A percentile compares a stretch with the other conserved stretches of the same genome.
Conservation (phyloP, 2,888 invertebrate genomes). For the Theristus sp. region DNA sequence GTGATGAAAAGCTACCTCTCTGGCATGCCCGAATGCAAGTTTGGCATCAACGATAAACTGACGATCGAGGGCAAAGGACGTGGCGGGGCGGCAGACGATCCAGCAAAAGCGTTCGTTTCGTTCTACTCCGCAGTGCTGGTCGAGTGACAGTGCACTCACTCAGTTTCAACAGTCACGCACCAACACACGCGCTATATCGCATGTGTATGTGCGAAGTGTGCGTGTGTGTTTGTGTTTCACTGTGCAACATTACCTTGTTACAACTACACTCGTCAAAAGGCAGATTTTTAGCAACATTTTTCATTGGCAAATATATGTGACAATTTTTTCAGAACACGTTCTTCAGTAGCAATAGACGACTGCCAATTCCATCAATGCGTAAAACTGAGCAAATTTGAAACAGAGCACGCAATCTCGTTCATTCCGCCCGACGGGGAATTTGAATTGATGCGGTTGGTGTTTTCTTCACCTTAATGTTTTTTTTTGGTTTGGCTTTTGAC, state of each 20-base stretch:
- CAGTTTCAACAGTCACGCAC: no score
- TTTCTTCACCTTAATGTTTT: not conserved
- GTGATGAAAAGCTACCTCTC: constrained; percentile 99
- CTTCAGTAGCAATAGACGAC: constrained; percentile 98
- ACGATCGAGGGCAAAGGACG: constrained; percentile 66
- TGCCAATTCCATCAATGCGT: constrained; percentile 99
- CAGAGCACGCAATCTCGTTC: constrained; percentile 98
- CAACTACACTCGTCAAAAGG: no score
- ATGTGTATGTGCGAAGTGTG: no score
- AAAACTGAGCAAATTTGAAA: constrained; percentile 97
- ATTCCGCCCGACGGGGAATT: constrained; percentile 99
- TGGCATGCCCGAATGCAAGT: constrained; percentile 99
- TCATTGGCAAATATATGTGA: no score
- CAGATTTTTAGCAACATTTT: no score
- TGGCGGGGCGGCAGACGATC: not conserved
- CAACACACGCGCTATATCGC: no score
- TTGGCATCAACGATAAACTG: constrained; percentile 95
- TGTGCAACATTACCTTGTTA: no score
- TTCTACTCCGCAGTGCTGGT: no score
- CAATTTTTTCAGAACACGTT: constrained; percentile 52
- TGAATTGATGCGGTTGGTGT: constrained; percentile 74
- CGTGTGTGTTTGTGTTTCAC: no score
- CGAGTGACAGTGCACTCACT: no score
- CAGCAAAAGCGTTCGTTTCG: not conserved
- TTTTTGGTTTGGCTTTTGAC: not conserved